A percentile compares a stretch with the other conserved stretches of the same genome.
These are phyloP conservation scores for Thalassaphorura encarpata DNA, from an alignment of 1,140 invertebrate species.

Conservation along the genomic window DNA sequence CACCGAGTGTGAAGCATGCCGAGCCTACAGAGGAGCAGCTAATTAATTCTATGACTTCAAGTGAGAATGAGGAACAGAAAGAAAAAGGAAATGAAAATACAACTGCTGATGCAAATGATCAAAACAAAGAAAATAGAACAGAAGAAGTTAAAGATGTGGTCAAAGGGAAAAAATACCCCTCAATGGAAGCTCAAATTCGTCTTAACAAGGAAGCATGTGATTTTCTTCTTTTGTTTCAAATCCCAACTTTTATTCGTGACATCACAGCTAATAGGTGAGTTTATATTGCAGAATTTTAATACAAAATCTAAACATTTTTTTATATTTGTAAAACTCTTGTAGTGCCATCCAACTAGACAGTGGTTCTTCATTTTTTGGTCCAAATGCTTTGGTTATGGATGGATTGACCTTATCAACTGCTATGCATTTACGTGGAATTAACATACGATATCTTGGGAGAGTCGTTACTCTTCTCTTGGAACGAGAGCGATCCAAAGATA, in stretches of 20 bases:
- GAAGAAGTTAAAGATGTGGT: slow-evolving; percentile 10
- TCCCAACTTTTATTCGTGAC: slow-evolving; percentile 65
- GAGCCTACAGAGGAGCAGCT: slow-evolving; percentile 39
- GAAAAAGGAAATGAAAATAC: slow-evolving; percentile 49
- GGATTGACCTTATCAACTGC: slow-evolving; percentile 87
- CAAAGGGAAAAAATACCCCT: slow-evolving; percentile 26
- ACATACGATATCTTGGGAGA: slow-evolving; percentile 83
- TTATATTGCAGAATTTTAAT: not conserved
- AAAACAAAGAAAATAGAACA: not conserved
- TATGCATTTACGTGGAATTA: slow-evolving; percentile 88
- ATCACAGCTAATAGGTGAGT: slow-evolving; percentile 45
- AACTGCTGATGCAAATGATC: slow-evolving; percentile 57
- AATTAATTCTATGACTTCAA: too few species aligned
- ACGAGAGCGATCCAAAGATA: slow-evolving; percentile 17
- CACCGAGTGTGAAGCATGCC: slow-evolving; percentile 78
- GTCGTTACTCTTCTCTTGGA: slow-evolving; percentile 26
- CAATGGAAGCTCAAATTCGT: slow-evolving; percentile 23
- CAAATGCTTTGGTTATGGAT: slow-evolving; percentile 55
- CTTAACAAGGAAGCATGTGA: slow-evolving; percentile 76
- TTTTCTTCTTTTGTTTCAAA: slow-evolving; percentile 83
- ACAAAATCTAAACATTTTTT: not conserved
- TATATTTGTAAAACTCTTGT: slow-evolving; percentile 1
- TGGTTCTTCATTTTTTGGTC: slow-evolving; percentile 32
- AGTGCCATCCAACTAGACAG: slow-evolving; percentile 31
- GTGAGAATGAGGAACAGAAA: slow-evolving; percentile 49